Conservation (phyloP, 2,797 vertebrate genomes). For the Lutjanus campechanus region DNA sequence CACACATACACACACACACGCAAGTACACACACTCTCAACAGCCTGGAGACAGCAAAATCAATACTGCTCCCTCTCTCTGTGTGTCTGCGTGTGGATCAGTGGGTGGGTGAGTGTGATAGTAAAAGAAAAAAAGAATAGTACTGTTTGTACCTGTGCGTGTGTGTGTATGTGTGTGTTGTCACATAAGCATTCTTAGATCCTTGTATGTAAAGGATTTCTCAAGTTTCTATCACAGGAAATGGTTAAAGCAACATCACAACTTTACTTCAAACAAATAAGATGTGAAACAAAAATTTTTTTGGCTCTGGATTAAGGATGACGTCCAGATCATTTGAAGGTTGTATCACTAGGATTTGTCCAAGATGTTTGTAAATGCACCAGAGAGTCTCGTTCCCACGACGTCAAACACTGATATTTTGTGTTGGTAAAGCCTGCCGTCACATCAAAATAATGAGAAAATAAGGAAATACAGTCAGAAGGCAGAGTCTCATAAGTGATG, state of each 20-base stretch:
- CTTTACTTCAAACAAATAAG: not conserved
- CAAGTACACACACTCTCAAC: slow-evolving; percentile 84
- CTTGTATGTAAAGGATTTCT: slow-evolving; percentile 30
- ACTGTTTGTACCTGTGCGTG: slow-evolving; percentile 48
- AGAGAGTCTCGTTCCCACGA: too few relatives aligned
- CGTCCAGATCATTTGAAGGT: not conserved
- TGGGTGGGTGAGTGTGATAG: slow-evolving; percentile 72
- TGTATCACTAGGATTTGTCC: too few relatives aligned
- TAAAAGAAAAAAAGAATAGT: slow-evolving; percentile 37
- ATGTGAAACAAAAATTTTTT: not conserved
- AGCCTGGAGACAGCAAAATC: slow-evolving; percentile 90
- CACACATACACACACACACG: slow-evolving; percentile 57
- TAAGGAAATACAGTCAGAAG: too few relatives aligned
- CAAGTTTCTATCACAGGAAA: slow-evolving; percentile 12
- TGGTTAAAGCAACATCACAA: not conserved
- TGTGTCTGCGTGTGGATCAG: slow-evolving; percentile 64
- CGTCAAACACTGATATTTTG: too few relatives aligned
- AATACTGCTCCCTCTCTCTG: slow-evolving; percentile 82
- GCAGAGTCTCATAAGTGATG: too few relatives aligned
- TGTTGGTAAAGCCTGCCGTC: too few relatives aligned
- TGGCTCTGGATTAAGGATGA: not conserved
- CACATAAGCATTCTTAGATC: slow-evolving; percentile 72
- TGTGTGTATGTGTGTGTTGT: slow-evolving; percentile 35
- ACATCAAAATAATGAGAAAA: too few relatives aligned
- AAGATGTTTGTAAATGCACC: too few relatives aligned